Evolutionary conservation across 2,888 invertebrate species (phyloP), one percentile per base, ranked within the genome.

Genomic region (Rhamphomyia laevipes): DNA sequence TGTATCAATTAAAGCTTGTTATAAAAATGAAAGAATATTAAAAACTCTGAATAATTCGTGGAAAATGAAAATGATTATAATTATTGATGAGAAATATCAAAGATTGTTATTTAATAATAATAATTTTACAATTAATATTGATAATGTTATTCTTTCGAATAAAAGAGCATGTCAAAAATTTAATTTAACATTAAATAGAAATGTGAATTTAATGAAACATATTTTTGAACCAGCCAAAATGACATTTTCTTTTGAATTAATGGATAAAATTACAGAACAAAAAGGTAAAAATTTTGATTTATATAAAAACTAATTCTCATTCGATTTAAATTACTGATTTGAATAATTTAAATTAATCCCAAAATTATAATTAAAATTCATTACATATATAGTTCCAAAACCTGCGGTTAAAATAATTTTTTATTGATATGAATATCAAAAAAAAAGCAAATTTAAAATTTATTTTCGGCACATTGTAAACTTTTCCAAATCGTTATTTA

Each of bases 11-110:
- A 50, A 51, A 15, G 53, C 53, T n/a, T 60, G 58, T 51, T 55
- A 54, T 46, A 37, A 46, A 13, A 49, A 53, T 7, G 51, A 55
- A 17, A 88, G 45, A 87, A 88, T 31, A 33, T 40, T 38, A 17
- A 38, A 23, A 15, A 37, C 37, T 12, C n/a, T n/a, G n/a, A n/a
- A n/a, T n/a, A 30, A 27, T 37, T 33, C 21, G 2, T n/a, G 30
- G 16, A 33, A 45, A 21, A 45, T 17, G n/a, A 31, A 7, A 16
- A 9, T 33, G 21, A 13, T 47, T 47, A 35, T 51, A 16, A 51
- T 46, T 37, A 38, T 51, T 15, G 55, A 55, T 49, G 38, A 44
- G n/a, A 50, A 54, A 45, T 35, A 51, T 7, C 45, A 50, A 18
- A 45, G 54, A 11, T 42, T 13, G 15, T 42, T 6, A 27, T n/a